Base-by-base conservation (phyloP, 2,888 invertebrate genomes). In the Peribatodes rhomboidaria region DNA sequence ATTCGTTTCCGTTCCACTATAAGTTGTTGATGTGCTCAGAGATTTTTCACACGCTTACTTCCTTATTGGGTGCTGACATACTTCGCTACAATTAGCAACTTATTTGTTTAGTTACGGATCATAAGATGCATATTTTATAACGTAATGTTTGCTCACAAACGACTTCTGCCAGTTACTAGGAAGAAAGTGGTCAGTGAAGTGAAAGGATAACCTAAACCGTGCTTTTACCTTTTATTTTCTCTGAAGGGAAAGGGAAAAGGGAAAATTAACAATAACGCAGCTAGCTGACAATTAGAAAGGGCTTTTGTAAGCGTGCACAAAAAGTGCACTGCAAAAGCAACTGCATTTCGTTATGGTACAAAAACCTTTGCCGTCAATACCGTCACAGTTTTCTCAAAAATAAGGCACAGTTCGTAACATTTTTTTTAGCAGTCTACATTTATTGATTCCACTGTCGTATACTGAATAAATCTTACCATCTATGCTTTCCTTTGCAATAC, bases 171-270 rank as follows among this genome's bases (percentile, higher is more conserved):
- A 18, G n/a, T 2, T 33, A 11, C n/a, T 42, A 60, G 55, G n/a
- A 50, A 31, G 62, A 62, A 58, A 58, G 50, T 57, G 37, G 27
- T 20, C 47, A 22, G 41, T 54, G 11, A 42, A 59, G 64, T 55
- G 64, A 64, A 50, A 59, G 59, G 64, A 59, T 63, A 33, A 56
- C 13, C 13, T 39, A 42, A 49, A 59, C 39, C 11, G n/a, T 14
- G 37, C 33, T 63, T 63, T 54, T 53, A 59, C 49, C 54, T 50
- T 42, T 65, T 61, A 65, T 61, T 70, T 65, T 64, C 69, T 60
- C 22, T 44, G 13, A 58, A 63, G 61, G 63, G 58, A 65, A 72
- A 80, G 75, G 80, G 80, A 82, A 84, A 82, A 78, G 73, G 65
- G 68, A 75, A 76, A 74, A 75, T 80, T 74, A 74, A 65, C 76